Evolutionary conservation across 2,888 invertebrate genomes (phyloP).

Genomic region (Phania funesta): DNA sequence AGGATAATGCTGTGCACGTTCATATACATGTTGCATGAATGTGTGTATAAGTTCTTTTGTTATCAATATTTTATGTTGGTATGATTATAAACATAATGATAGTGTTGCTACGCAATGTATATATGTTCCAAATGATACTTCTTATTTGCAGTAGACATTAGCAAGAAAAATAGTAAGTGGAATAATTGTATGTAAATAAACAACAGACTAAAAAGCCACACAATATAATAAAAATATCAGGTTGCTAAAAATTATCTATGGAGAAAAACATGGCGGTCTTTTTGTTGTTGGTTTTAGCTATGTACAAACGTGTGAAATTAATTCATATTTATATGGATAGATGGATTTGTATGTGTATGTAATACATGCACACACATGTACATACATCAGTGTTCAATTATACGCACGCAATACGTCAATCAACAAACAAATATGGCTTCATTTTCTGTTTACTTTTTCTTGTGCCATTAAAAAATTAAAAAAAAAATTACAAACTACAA

Average conservation of each 20-base stretch:
- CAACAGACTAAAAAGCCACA: neutral
- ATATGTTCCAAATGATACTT: too few species aligned
- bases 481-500: slow-evolving; percentile 13
- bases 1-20: slow-evolving; percentile 32
- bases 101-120: too few species aligned
- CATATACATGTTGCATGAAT: neutral
- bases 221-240: slow-evolving; percentile 49
- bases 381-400: slow-evolving; percentile 74
- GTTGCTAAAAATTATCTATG: slow-evolving; percentile 22
- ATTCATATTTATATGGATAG: neutral
- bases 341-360: neutral
- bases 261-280: slow-evolving; percentile 14
- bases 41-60: neutral
- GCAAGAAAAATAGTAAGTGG: too few species aligned
- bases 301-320: neutral
- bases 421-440: slow-evolving; percentile 72
- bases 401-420: slow-evolving; percentile 80
- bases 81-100: too few species aligned
- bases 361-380: neutral
- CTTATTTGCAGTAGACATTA: too few species aligned
- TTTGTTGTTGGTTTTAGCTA: neutral
- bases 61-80: slow-evolving; percentile 9
- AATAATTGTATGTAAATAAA: too few species aligned
- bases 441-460: slow-evolving; percentile 70
- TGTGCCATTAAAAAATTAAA: slow-evolving; percentile 63